Percentiles rank a stretch among this genome's conserved stretches.
These are phyloP conservation scores for Drosophila ercepeae DNA, from an alignment of 1,140 invertebrate genomes.

Conservation along the genomic window DNA sequence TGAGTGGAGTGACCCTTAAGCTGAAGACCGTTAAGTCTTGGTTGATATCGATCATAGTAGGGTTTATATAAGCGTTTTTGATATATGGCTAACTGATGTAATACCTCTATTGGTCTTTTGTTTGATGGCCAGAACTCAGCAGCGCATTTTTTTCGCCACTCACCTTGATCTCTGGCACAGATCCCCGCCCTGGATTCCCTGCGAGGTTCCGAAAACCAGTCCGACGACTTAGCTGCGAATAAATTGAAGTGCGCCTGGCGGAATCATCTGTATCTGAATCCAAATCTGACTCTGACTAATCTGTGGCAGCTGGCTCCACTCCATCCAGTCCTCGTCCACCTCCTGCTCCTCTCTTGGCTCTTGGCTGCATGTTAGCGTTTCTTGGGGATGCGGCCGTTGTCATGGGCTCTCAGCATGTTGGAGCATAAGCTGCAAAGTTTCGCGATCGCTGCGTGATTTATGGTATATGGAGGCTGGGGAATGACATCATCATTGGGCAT, in stretches of 20 bases:
- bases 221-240: constrained; percentile 48
- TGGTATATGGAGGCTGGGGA: constrained; percentile 51
- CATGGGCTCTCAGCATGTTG: constrained; percentile 37
- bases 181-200: constrained; percentile 9
- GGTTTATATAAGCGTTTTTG: constrained; percentile 15
- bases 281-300: constrained; percentile 66
- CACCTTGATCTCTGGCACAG: constrained; percentile 67
- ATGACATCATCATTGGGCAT: constrained; percentile 66
- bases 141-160: constrained; percentile 36
- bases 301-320: constrained; percentile 75
- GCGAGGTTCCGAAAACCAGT: constrained; percentile 52
- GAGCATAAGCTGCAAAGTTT: constrained; percentile 54
- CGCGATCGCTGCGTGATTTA: constrained; percentile 65
- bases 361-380: constrained; percentile 34
- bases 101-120: constrained; percentile 6
- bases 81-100: constrained; percentile 1
- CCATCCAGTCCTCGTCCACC: constrained; percentile 16
- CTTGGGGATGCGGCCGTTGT: constrained; percentile 32
- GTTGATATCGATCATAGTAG: background rate
- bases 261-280: constrained; percentile 39
- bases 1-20: constrained; percentile 42
- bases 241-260: constrained; percentile 49
- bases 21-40: constrained; percentile 17
- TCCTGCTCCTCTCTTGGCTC: too few species aligned
- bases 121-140: background rate